Evolutionary conservation across 1,140 invertebrate species (phyloP).

Genomic region (Megathymus violae): DNA sequence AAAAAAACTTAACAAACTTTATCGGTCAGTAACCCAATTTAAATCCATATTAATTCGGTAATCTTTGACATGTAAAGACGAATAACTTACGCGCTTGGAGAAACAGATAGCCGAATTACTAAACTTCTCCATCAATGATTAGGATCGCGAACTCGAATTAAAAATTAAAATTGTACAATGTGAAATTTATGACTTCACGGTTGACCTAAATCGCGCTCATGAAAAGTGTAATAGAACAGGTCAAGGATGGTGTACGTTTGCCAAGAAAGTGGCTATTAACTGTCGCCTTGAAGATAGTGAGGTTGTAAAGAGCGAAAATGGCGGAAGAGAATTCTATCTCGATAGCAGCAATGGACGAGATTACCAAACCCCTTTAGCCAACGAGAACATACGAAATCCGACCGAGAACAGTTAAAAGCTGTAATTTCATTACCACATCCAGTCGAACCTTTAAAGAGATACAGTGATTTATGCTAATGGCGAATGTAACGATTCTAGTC

Average conservation of each 20-base stretch:
- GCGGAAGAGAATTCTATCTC: slow-evolving; percentile 20
- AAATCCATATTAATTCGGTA: slow-evolving; percentile 9
- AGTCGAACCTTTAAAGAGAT: slow-evolving; percentile 11
- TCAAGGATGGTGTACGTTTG: slow-evolving; percentile 30
- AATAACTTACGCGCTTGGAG: not conserved
- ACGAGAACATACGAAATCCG: slow-evolving; percentile 2
- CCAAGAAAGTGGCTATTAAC: slow-evolving; percentile 33
- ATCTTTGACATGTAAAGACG: not conserved
- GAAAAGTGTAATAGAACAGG: slow-evolving; percentile 30
- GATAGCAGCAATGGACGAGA: slow-evolving; percentile 18
- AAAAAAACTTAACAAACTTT: slow-evolving; percentile 9
- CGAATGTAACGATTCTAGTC: slow-evolving; percentile 24
- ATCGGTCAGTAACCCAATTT: not conserved
- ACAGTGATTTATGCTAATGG: slow-evolving; percentile 29
- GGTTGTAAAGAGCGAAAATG: slow-evolving; percentile 17
- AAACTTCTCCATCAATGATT: slow-evolving; percentile 1
- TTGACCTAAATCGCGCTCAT: slow-evolving; percentile 23
- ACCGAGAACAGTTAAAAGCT: not conserved
- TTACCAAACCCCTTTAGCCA: not conserved
- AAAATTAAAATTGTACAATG: slow-evolving; percentile 18
- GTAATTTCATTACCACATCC: slow-evolving; percentile 22
- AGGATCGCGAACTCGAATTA: slow-evolving; percentile 1
- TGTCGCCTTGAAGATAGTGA: slow-evolving; percentile 29
- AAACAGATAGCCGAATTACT: slow-evolving; percentile 1
- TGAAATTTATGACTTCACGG: slow-evolving; percentile 10